Evolutionary conservation across 2,113 vertebrate genomes (phyloP).

Genomic region (Rhynchomys soricoides): DNA sequence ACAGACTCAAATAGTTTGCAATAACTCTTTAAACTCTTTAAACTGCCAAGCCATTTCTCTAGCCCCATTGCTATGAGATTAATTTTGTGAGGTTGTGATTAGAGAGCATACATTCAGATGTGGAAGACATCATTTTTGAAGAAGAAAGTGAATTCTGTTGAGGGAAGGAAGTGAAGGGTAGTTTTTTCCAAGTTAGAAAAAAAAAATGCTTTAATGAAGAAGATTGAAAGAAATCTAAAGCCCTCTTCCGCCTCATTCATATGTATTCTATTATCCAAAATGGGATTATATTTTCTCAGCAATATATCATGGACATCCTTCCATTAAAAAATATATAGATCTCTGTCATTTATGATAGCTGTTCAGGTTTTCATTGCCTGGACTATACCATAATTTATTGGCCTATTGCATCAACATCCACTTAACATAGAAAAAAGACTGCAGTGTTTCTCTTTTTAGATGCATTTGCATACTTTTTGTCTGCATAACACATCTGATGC

Average conservation of each 20-base stretch:
- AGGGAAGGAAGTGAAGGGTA: not conserved
- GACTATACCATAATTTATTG: not conserved
- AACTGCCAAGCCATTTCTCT: not conserved
- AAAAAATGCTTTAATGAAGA: not conserved
- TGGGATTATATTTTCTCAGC: not conserved
- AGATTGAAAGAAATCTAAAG: not conserved
- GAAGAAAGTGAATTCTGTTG: conserved; percentile 19
- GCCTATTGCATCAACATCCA: not conserved
- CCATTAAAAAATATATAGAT: not conserved
- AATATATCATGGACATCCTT: not conserved
- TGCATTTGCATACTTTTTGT: not conserved
- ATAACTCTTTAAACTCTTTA: not conserved
- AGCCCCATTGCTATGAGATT: not conserved
- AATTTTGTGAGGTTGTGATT: conserved; percentile 45
- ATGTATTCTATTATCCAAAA: not conserved
- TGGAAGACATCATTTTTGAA: conserved; percentile 61
- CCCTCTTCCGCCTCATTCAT: not conserved
- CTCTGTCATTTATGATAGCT: not conserved
- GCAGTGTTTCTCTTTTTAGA: too few species aligned
- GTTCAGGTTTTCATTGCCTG: not conserved
- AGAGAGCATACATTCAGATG: conserved; percentile 12
- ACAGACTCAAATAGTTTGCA: not conserved
- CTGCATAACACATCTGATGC: not conserved
- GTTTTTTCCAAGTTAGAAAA: conserved; percentile 13
- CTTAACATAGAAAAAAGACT: not conserved